Percentiles rank a stretch among this genome's conserved stretches.
phyloP scores from a whole-genome alignment of 2,797 vertebrate species.

The Triplophysa yarkandensis region DNA sequence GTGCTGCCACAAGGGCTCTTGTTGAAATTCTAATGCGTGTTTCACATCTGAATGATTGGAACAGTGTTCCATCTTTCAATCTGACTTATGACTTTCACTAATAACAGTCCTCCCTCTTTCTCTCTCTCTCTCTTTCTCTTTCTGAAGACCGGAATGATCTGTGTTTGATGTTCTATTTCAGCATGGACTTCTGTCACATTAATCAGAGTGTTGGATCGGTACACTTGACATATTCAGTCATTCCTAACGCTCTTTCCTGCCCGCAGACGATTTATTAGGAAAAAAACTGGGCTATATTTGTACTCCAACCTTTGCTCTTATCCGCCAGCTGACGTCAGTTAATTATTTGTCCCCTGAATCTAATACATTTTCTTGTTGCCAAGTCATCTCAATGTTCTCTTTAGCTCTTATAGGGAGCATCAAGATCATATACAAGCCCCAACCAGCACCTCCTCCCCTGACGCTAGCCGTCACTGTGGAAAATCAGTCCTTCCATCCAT shows the following conservation, averaged over 20 bases:
- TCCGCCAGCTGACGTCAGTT: slow-evolving; percentile 81
- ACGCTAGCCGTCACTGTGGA: slow-evolving; percentile 72
- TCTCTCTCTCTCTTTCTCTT: slow-evolving; percentile 29
- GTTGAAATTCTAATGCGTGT: background rate
- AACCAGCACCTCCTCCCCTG: slow-evolving; percentile 46
- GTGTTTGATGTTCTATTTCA: slow-evolving; percentile 77
- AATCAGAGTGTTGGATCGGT: slow-evolving; percentile 71
- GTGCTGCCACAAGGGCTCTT: background rate
- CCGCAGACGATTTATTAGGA: slow-evolving; percentile 71
- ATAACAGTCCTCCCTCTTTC: slow-evolving; percentile 43
- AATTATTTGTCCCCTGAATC: slow-evolving; percentile 87
- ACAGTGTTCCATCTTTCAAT: slow-evolving; percentile 1
- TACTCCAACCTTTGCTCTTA: slow-evolving; percentile 77
- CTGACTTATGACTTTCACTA: slow-evolving; percentile 43
- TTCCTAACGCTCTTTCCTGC: slow-evolving; percentile 65
- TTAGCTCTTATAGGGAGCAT: slow-evolving; percentile 68
- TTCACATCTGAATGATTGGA: slow-evolving; percentile 25
- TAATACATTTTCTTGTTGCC: slow-evolving; percentile 82
- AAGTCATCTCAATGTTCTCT: slow-evolving; percentile 76
- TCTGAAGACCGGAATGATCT: slow-evolving; percentile 48
- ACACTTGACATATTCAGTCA: slow-evolving; percentile 72
- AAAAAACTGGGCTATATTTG: slow-evolving; percentile 77
- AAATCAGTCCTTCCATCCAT: slow-evolving; percentile 79
- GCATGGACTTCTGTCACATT: slow-evolving; percentile 76
- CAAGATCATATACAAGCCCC: slow-evolving; percentile 57